Evolutionary conservation across 2,888 invertebrate genomes (phyloP), one percentile per base, ranked within the genome.

Genomic region (Ctena decussata): DNA sequence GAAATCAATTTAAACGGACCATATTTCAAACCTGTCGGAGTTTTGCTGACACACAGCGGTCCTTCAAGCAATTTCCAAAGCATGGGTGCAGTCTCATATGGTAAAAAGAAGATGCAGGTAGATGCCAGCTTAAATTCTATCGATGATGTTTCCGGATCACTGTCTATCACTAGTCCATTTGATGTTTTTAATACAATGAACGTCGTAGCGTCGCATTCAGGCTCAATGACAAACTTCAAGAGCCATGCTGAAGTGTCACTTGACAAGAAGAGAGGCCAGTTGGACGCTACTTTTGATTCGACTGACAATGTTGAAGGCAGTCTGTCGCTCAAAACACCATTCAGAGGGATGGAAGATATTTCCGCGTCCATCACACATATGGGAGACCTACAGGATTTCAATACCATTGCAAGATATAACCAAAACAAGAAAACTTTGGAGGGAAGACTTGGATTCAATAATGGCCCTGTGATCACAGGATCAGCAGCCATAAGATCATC

Each of bases 1-100:
- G 82, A 86, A 65, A 35, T 86, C 0, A 86, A 82, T 27, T 24
- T 86, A 0, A 86, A 83, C 39, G 86, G 86, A 27, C 74, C 86
- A 15, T 41, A 30, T n/a, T 77, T 86, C 39, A 72, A 57, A 37
- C 82, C 86, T 15, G 60, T 86, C 0, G 77, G 69, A 24, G 77
- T 73, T 41, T 53, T 32, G 21, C 49, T 86, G 15, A 49, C 77
- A 27, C 86, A 81, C 65, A 80, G 72, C 12, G 86, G 83, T 15
- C 46, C 39, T 49, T n/a, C 69, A 2, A 27, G 39, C 11, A 81
- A 84, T 39, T 86, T 86, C 70, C 83, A 84, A 44, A 76, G 78
- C 1, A 75, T 73, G 21, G 84, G 44, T 8, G 78, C 41, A 37
- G 39, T 82, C 37, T 76, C 78, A 12, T 57, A 77, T 37, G 84